These are phyloP conservation scores for Phortica variegata DNA, from an alignment of 1,140 invertebrate genomes.

Conservation along the genomic window DNA sequence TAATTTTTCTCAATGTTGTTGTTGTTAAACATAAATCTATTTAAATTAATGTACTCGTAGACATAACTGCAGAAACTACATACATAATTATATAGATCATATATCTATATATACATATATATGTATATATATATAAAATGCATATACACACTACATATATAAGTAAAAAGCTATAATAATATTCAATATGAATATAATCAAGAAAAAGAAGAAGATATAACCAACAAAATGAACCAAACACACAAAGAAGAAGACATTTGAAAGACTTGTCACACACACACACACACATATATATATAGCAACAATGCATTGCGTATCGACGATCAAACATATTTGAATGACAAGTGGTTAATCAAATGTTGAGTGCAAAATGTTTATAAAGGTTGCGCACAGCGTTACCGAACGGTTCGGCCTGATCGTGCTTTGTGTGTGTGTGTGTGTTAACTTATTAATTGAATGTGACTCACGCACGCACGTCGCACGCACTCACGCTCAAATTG, in stretches of 20 bases:
- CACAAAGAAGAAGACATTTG: background rate
- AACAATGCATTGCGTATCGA: too few relatives aligned
- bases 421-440: too few relatives aligned
- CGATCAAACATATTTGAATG: too few relatives aligned
- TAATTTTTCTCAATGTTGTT: too few relatives aligned
- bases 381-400: too few relatives aligned
- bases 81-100: slow-evolving; percentile 14
- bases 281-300: too few relatives aligned
- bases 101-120: slow-evolving; percentile 28
- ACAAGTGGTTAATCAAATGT: background rate
- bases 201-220: background rate
- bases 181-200: slow-evolving; percentile 15
- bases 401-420: too few relatives aligned
- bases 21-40: too few relatives aligned
- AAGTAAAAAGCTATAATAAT: slow-evolving; percentile 4
- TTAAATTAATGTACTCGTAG: too few relatives aligned
- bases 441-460: too few relatives aligned
- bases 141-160: slow-evolving; percentile 1
- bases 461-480: too few relatives aligned
- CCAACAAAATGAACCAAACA: background rate
- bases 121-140: slow-evolving; percentile 12
- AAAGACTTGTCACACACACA: slow-evolving; percentile 15
- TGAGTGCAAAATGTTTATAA: slow-evolving; percentile 6
- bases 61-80: background rate
- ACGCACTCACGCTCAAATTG: too few relatives aligned